Evolutionary conservation across 2,888 invertebrate genomes (phyloP), one percentile per base, ranked within the genome.

Genomic region (Dryococelus australis): DNA sequence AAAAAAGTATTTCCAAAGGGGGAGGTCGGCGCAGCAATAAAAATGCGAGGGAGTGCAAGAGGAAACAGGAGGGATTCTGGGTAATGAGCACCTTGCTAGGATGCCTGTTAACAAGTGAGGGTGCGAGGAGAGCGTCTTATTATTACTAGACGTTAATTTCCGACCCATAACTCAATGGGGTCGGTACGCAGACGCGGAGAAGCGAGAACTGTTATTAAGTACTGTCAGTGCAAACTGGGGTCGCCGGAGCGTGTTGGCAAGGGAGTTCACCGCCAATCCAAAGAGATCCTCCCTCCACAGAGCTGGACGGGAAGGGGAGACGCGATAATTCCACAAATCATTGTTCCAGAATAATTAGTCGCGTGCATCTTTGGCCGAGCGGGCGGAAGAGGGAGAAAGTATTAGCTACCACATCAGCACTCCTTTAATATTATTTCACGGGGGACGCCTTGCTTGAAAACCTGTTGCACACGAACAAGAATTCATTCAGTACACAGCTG

Each of bases 61-160:
- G 24, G 24, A 65, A 65, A 65, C 65, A 65, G 65, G 65, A 65
- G 65, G 65, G 65, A 65, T 65, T 16, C 65, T 65, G 65, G 65
- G 65, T 65, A 65, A 65, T 65, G 65, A 65, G 65, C 65, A 65
- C 65, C 24, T 65, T 24, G 20, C 65, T 65, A 65, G 20, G 13
- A 5, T 65, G 65, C 65, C 65, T 65, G 16, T 65, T 65, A 65
- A 65, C 65, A 65, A 65, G 65, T 65, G 65, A 65, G 65, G 65
- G 65, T 65, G 65, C 65, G 24, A 24, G 83, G 84, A 26, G 43
- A 35, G 80, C 24, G 79, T 80, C 87, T 87, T 47, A 87, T 88
- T 88, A 88, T 88, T 88, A 88, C 85, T 83, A 86, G 88, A 86
- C 86, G 88, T 88, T 88, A 88, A 88, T 86, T 86, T 88, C 79